A percentile compares a stretch with the other conserved stretches of the same genome.
Evolutionary conservation across 2,888 invertebrate genomes (phyloP).

Genomic region (Drosophila subsilvestris): DNA sequence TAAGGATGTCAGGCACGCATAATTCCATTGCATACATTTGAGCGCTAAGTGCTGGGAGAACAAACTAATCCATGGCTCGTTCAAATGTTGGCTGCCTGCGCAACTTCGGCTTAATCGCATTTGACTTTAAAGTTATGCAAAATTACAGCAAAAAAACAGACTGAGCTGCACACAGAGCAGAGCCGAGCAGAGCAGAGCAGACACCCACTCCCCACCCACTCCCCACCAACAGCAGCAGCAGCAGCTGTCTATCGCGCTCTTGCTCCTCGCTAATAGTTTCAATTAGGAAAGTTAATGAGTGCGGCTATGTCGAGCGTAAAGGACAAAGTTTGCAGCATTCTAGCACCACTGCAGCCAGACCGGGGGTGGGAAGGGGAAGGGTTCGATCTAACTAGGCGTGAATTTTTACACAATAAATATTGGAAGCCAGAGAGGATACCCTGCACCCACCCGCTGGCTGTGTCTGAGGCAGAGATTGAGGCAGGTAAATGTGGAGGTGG

Average conservation of each 20-base stretch:
- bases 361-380: neutral
- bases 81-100: constrained; percentile 28
- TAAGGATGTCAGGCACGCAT: constrained; percentile 39
- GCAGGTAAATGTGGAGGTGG: neutral
- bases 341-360: constrained; percentile 1
- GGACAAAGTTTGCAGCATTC: constrained; percentile 65
- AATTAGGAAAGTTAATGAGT: constrained; percentile 74
- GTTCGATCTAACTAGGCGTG: constrained; percentile 58
- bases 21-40: constrained; percentile 51
- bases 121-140: constrained; percentile 55
- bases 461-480: constrained; percentile 24
- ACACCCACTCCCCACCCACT: too few species aligned
- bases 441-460: too few species aligned
- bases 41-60: constrained; percentile 10
- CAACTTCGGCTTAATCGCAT: constrained; percentile 62
- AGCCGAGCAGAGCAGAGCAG: neutral
- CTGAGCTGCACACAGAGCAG: neutral
- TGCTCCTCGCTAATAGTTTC: constrained; percentile 57
- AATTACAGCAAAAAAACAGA: constrained; percentile 56
- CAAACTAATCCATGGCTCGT: constrained; percentile 33
- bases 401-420: constrained; percentile 74
- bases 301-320: constrained; percentile 58
- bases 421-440: constrained; percentile 20
- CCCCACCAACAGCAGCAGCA: neutral
- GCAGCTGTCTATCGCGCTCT: constrained; percentile 2